Evolutionary conservation across 1,140 invertebrate species (phyloP), one percentile per base, ranked within the genome.

Genomic region (Drosophila bifasciata): DNA sequence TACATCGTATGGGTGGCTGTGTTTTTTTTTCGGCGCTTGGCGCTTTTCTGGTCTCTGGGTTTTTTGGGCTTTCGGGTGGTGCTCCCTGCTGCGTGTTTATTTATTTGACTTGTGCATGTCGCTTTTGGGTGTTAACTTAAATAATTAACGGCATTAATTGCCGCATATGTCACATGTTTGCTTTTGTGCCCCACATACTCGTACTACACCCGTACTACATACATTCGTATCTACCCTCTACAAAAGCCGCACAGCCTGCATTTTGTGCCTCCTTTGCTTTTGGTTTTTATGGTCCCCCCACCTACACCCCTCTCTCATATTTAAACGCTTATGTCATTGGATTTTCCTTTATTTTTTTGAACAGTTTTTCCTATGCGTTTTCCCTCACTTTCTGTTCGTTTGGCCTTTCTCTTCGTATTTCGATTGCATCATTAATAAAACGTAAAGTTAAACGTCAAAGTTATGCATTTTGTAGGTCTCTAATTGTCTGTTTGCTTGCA

Each of bases 101-200:
- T 86, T 86, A 86, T 86, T 86, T 86, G 83, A 86, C 81, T 86
- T 86, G 81, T 85, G 81, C 81, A 86, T 86, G 81, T 86, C 77
- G 83, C 83, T 86, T 86, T 86, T 88, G 81, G 81, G 81, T 86
- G 81, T 86, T 86, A 86, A 86, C 81, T 86, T 86, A 81, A 86
- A 86, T 86, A 86, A 86, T 86, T 86, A 86, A 86, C 81, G 83
- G 81, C 78, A 86, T 86, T 86, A 86, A 86, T 86, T 86, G 81
- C 78, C 84, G 83, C 81, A 86, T 81, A 88, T 86, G 81, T 86
- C 81, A 85, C 81, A 86, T 85, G 81, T 85, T 85, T 69, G 80
- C 76, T 73, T 77, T 63, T 40, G 17, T 23, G 16, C 17, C 36
- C 48, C 46, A 15, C 16, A 25, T n/a, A 39, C 25, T 9, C 1